A percentile compares a stretch with the other conserved stretches of the same genome.
phyloP scores from a whole-genome alignment of 2,888 invertebrate genomes.

The Heliconius charithonia region DNA sequence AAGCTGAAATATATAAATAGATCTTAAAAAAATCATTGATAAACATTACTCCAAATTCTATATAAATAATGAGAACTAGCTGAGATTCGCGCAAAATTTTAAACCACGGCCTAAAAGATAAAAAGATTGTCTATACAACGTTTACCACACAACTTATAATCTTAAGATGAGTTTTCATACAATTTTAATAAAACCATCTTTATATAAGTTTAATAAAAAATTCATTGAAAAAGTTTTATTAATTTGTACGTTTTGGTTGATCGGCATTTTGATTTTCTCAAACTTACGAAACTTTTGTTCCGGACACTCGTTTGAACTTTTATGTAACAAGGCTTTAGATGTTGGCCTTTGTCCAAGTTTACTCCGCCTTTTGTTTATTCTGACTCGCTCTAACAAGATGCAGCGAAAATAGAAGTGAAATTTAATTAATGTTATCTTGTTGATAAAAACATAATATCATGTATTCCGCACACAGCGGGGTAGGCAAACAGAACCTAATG shows the following conservation, averaged over 20 bases:
- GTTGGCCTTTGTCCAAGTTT: constrained; percentile 39
- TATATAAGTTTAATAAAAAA: neutral
- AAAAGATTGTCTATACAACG: no score
- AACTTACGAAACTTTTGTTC: constrained; percentile 32
- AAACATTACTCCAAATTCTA: no score
- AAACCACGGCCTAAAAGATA: no score
- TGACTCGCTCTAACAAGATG: constrained; percentile 21
- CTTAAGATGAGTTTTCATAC: no score
- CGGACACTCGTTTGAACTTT: constrained; percentile 37
- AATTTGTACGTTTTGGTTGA: constrained; percentile 11
- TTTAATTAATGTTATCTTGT: neutral
- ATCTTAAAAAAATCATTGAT: no score
- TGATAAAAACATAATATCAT: neutral
- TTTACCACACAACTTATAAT: no score
- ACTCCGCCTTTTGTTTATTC: constrained; percentile 22
- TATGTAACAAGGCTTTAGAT: constrained; percentile 36
- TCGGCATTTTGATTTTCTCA: constrained; percentile 28
- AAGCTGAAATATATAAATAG: no score
- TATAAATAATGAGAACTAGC: no score
- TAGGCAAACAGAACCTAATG: no score
- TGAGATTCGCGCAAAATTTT: no score
- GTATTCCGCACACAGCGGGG: no score
- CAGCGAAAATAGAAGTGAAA: constrained; percentile 6
- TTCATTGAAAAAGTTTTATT: constrained; percentile 2
- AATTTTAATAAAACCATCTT: neutral